Percentiles rank a stretch among this genome's conserved stretches.
phyloP scores from a whole-genome alignment of 2,888 invertebrate species.

The Eledone cirrhosa region DNA sequence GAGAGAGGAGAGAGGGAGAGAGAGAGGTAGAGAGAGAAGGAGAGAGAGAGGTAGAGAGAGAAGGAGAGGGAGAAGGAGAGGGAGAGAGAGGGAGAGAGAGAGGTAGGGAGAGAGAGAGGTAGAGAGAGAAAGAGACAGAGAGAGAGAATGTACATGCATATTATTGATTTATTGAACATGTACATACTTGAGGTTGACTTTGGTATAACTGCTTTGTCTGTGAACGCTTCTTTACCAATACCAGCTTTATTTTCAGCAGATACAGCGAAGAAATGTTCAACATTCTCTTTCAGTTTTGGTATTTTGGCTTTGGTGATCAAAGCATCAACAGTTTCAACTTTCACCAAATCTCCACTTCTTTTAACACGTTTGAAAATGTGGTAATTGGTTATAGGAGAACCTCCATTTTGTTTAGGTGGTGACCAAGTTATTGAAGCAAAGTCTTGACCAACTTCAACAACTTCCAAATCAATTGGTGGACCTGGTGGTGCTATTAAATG shows the following conservation, averaged over 20 bases:
- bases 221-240: conserved; percentile 27
- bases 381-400: conserved; percentile 47
- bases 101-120: no score
- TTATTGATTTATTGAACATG: neutral
- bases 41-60: no score
- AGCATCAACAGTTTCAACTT: conserved; percentile 1
- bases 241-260: conserved; percentile 89
- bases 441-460: conserved; percentile 57
- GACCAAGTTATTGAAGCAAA: conserved; percentile 41
- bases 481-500: conserved; percentile 57
- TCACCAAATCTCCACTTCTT: conserved; percentile 47
- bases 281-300: conserved; percentile 80
- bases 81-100: no score
- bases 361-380: conserved; percentile 69
- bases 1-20: no score
- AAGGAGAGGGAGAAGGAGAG: no score
- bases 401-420: conserved; percentile 51
- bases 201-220: conserved; percentile 31
- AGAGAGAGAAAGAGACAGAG: no score
- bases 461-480: conserved; percentile 51
- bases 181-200: conserved; percentile 28
- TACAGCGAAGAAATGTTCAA: conserved; percentile 87
- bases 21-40: no score
- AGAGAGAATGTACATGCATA: no score
- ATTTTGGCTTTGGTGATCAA: conserved; percentile 26